Base-by-base conservation (phyloP, 2,797 vertebrate species). In the Syngnathus rostellatus region DNA sequence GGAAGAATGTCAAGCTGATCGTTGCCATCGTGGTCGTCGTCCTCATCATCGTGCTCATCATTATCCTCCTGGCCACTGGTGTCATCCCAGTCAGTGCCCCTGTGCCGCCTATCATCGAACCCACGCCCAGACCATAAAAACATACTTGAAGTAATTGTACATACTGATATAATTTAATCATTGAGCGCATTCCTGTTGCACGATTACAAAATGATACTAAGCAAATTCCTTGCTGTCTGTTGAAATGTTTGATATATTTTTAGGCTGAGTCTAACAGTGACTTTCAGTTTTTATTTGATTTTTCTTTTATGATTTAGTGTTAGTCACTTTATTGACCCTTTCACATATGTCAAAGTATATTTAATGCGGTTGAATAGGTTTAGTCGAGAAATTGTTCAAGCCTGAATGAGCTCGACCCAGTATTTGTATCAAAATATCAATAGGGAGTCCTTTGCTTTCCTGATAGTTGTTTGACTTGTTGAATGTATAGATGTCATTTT, bases 1-100 rank as follows among this genome's bases (percentile, higher is more conserved):
- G 94, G 94, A 94, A 95, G 85, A 96, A 97, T 2, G 88, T 92
- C 62, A 98, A 96, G 90, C 85, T 98, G 87, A 76, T 95, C 0
- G 76, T 92, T 48, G 38, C 93, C 62, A 94, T 97, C 19, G 83
- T 94, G 1, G 85, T 95, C 17, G 63, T 95, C 0, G 94, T 94
- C 2, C 74, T 83, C 23, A 64, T 95, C 84, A 86, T 98, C 64
- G 0, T 98, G 68, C 83, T 95, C 77, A 77, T 97, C 81, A 94
- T 97, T 66, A 82, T 94, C 63, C 92, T 98, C 63, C 85, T 97
- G 64, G 91, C 92, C 77, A 93, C 94, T 0, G 90, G 91, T 0
- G 88, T 89, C 75, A 95, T 97, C 71, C 93, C 91, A 3, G 80
- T 86, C 62, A 69, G 82, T 12, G 0, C 65, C 11, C 60, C 81